These are phyloP conservation scores for Scalopus aquaticus DNA, from an alignment of 2,113 vertebrate genomes.

Conservation along the genomic window DNA sequence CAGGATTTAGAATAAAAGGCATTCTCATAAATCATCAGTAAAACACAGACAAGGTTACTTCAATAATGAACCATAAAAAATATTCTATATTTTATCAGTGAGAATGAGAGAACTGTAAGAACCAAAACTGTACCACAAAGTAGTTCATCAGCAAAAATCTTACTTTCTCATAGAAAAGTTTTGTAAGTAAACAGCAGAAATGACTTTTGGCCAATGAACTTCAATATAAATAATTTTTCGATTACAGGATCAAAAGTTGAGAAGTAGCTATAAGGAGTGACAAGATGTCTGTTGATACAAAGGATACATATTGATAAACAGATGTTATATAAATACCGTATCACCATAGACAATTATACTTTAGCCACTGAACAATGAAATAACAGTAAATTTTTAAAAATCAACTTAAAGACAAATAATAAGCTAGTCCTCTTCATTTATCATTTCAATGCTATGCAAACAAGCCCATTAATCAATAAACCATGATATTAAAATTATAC, in stretches of 20 bases:
- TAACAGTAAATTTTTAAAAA: neutral
- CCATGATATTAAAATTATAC: neutral
- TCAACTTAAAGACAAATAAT: constrained; percentile 1
- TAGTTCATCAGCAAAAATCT: constrained; percentile 1
- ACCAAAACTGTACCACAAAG: neutral
- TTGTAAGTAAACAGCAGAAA: constrained; percentile 2
- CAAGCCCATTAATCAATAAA: constrained; percentile 4
- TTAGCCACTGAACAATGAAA: constrained; percentile 20
- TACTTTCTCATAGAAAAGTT: constrained; percentile 26
- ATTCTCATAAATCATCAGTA: constrained; percentile 1
- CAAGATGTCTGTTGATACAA: constrained; percentile 6
- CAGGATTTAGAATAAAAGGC: constrained; percentile 37
- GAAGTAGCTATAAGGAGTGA: constrained; percentile 25
- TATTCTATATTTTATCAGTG: neutral
- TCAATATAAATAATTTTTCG: constrained; percentile 5
- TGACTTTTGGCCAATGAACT: neutral
- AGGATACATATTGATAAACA: neutral
- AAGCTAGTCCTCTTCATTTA: constrained; percentile 21
- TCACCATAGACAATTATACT: neutral
- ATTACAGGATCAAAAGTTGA: neutral
- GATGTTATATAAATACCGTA: neutral
- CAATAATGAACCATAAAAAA: neutral
- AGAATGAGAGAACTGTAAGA: neutral
- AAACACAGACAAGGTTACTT: neutral
- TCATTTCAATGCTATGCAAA: neutral